Evolutionary conservation across 2,797 vertebrate species (phyloP).

Genomic region (Pempheris klunzingeri): DNA sequence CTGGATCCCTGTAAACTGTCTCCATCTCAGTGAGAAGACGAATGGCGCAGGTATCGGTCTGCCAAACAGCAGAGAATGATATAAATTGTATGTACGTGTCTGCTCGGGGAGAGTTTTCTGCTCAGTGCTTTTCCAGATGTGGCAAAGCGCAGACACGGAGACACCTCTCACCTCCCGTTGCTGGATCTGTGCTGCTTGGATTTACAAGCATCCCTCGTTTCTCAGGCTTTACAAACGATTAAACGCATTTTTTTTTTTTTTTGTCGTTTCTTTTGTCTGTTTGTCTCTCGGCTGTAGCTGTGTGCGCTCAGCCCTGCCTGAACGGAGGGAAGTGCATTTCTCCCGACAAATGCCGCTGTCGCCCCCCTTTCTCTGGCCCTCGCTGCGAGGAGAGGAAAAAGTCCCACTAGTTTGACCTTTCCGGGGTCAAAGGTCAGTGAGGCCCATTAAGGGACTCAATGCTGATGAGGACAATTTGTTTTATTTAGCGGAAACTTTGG

Average conservation of each 20-base stretch:
- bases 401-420: constrained; percentile 57
- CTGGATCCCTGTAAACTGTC: neutral
- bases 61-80: neutral
- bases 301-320: constrained; percentile 85
- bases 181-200: constrained; percentile 13
- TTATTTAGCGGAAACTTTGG: constrained; percentile 33
- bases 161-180: constrained; percentile 6
- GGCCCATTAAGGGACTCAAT: constrained; percentile 11
- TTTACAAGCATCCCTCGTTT: constrained; percentile 20
- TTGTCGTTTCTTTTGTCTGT: constrained; percentile 4
- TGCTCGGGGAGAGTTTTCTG: constrained; percentile 6
- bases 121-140: constrained; percentile 56
- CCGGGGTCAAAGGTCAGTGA: constrained; percentile 33
- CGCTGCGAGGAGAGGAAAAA: constrained; percentile 87
- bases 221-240: neutral
- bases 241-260: neutral
- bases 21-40: neutral
- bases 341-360: constrained; percentile 88
- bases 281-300: constrained; percentile 75
- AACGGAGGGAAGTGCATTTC: constrained; percentile 91
- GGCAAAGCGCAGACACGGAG: constrained; percentile 12
- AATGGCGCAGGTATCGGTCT: neutral
- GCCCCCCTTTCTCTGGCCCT: constrained; percentile 81
- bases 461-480: neutral
- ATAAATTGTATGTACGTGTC: neutral